Percentiles rank a stretch among this genome's conserved stretches.
phyloP scores from a whole-genome alignment of 2,888 invertebrate species.

The Diadegma fenestrale region DNA sequence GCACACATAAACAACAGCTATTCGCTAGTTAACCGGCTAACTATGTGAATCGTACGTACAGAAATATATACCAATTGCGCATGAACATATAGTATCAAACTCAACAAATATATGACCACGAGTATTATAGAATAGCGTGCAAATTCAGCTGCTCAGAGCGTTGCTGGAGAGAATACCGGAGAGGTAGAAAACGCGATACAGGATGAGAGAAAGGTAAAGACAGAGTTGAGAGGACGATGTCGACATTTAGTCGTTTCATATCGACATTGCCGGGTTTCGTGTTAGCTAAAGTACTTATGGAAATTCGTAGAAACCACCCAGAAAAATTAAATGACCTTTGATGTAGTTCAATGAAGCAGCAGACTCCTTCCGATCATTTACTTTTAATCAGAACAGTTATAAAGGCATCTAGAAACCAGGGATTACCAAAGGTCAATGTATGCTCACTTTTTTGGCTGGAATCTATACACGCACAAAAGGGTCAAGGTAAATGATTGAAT shows the following conservation, averaged over 20 bases:
- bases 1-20: slow-evolving; percentile 48
- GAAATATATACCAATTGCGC: slow-evolving; percentile 30
- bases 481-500: not conserved
- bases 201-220: slow-evolving; percentile 72
- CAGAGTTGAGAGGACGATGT: slow-evolving; percentile 76
- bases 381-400: not conserved
- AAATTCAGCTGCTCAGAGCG: slow-evolving; percentile 22
- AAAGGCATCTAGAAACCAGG: not conserved
- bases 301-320: slow-evolving; percentile 25
- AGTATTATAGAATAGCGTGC: slow-evolving; percentile 16
- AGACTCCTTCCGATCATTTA: not conserved
- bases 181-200: slow-evolving; percentile 71
- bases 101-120: not conserved
- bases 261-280: slow-evolving; percentile 72
- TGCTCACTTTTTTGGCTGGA: not conserved
- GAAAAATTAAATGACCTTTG: not conserved
- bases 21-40: slow-evolving; percentile 42
- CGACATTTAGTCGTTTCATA: slow-evolving; percentile 65
- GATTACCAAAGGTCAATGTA: not conserved
- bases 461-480: not conserved
- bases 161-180: slow-evolving; percentile 58
- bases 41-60: slow-evolving; percentile 31
- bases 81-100: slow-evolving; percentile 13
- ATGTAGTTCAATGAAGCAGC: not conserved
- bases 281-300: slow-evolving; percentile 55